Conservation (phyloP, 1,140 invertebrate species). For the Cydia strobilella region DNA sequence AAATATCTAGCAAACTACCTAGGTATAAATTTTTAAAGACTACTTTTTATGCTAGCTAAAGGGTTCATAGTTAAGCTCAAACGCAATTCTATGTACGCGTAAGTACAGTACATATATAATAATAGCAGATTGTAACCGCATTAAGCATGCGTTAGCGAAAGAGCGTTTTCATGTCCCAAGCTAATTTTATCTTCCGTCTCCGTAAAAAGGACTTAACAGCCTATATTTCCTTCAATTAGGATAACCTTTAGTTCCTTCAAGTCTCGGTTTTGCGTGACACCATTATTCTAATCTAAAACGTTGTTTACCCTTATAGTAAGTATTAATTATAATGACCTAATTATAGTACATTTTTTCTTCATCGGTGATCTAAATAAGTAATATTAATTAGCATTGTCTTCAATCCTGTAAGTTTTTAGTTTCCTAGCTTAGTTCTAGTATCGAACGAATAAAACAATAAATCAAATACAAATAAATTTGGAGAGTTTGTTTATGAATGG, state of each 20-base stretch:
- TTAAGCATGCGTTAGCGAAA: neutral
- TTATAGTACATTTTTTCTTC: neutral
- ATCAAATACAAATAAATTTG: no score
- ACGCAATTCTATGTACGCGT: neutral
- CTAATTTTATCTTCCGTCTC: neutral
- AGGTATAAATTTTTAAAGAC: no score
- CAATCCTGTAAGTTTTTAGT: neutral
- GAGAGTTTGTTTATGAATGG: no score
- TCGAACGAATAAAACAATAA: no score
- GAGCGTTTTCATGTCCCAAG: neutral
- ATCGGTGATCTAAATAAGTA: neutral
- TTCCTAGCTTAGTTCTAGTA: neutral
- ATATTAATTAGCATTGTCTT: neutral
- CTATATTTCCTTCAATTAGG: neutral
- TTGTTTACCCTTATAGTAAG: neutral
- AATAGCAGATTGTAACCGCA: neutral
- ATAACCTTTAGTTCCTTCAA: neutral
- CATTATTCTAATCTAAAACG: neutral
- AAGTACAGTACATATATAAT: neutral
- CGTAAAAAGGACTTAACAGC: neutral
- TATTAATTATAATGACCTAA: constrained; percentile 4
- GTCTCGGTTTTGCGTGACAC: neutral
- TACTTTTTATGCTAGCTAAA: neutral
- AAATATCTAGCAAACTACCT: no score
- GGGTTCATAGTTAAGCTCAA: constrained; percentile 7